These are phyloP conservation scores for Porphyrio hochstetteri DNA, from an alignment of 2,113 vertebrate species.

Conservation along the genomic window DNA sequence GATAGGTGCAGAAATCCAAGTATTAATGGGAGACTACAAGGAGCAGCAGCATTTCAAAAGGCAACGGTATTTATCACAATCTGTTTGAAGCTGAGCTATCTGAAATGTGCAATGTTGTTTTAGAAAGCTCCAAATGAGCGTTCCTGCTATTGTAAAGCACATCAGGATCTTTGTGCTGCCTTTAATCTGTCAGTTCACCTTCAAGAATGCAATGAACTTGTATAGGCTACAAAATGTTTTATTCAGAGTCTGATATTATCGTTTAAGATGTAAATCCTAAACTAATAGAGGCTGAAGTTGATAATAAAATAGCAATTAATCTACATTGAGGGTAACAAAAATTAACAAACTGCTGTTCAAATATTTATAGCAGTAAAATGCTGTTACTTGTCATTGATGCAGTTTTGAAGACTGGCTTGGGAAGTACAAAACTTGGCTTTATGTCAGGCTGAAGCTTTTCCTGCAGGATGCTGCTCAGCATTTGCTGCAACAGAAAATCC, in stretches of 20 bases:
- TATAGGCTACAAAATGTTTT: slow-evolving; percentile 71
- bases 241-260: slow-evolving; percentile 68
- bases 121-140: not conserved
- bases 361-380: slow-evolving; percentile 68
- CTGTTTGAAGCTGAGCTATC: not conserved
- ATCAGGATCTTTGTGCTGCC: slow-evolving; percentile 8
- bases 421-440: not conserved
- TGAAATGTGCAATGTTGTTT: not conserved
- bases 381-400: not conserved
- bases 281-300: slow-evolving; percentile 69
- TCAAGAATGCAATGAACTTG: slow-evolving; percentile 64
- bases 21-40: not conserved
- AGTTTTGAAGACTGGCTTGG: not conserved
- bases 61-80: not conserved
- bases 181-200: slow-evolving; percentile 69
- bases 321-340: slow-evolving; percentile 65
- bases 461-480: not conserved
- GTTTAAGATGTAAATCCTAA: slow-evolving; percentile 74
- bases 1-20: not conserved
- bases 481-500: not conserved
- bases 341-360: slow-evolving; percentile 70
- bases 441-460: not conserved
- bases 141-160: not conserved
- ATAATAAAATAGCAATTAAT: slow-evolving; percentile 75
- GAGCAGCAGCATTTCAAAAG: not conserved